phyloP scores from a whole-genome alignment of 2,888 invertebrate genomes.

The Portevinia maculata region DNA sequence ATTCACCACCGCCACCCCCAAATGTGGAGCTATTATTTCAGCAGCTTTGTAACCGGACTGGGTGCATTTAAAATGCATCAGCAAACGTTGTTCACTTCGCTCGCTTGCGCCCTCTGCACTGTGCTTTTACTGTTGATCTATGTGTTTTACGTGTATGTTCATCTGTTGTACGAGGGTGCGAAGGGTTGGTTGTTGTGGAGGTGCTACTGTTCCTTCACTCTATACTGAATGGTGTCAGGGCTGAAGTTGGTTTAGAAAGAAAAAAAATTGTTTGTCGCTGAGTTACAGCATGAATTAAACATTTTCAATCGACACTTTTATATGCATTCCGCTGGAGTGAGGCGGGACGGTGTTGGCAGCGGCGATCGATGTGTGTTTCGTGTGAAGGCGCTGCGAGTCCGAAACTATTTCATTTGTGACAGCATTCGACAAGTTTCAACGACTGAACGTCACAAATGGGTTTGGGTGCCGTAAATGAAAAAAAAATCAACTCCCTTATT shows the following conservation, averaged over 20 bases:
- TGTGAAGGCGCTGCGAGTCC: conserved; percentile 15
- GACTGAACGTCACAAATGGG: conserved; percentile 35
- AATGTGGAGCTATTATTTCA: conserved; percentile 70
- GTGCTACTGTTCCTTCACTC: too few relatives aligned
- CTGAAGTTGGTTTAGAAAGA: conserved; percentile 51
- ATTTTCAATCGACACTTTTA: conserved; percentile 74
- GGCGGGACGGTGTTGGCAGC: neutral
- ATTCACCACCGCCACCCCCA: neutral
- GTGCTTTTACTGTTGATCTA: conserved; percentile 55
- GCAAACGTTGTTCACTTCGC: conserved; percentile 73
- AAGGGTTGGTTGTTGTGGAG: conserved; percentile 9
- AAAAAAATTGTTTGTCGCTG: conserved; percentile 68
- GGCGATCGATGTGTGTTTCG: neutral
- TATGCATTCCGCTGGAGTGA: conserved; percentile 49
- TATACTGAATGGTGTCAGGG: conserved; percentile 26
- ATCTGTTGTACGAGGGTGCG: conserved; percentile 50
- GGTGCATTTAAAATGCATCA: conserved; percentile 75
- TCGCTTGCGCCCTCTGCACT: conserved; percentile 26
- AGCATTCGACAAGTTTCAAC: conserved; percentile 59
- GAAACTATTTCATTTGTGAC: conserved; percentile 67
- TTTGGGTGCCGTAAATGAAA: neutral
- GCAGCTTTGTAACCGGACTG: conserved; percentile 74
- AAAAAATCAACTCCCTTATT: conserved; percentile 51
- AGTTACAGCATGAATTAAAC: conserved; percentile 73
- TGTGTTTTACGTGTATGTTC: conserved; percentile 66